Conservation (phyloP, 1,140 invertebrate genomes). For the Pomacea maculata region DNA sequence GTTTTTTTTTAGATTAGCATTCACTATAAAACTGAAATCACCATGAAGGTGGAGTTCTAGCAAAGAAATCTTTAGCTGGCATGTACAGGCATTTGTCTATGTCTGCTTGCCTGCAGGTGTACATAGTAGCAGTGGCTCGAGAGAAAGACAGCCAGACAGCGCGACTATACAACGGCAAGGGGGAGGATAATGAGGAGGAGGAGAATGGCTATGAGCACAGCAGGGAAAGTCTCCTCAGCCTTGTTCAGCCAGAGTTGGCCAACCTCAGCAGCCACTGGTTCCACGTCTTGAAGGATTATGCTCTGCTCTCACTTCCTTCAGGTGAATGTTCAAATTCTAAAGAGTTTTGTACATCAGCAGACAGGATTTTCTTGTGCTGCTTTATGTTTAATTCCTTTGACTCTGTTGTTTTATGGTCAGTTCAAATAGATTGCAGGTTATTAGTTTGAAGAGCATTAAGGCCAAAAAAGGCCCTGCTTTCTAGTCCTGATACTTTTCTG, state of each 20-base stretch:
- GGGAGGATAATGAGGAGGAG: slow-evolving; percentile 73
- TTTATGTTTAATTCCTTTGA: too few relatives aligned
- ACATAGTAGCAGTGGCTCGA: slow-evolving; percentile 89
- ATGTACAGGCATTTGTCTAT: too few relatives aligned
- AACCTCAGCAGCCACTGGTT: slow-evolving; percentile 94
- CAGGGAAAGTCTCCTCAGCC: slow-evolving; percentile 79
- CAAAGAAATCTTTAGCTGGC: not conserved
- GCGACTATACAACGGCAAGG: slow-evolving; percentile 17
- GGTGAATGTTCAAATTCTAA: slow-evolving; percentile 67
- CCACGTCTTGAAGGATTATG: slow-evolving; percentile 92
- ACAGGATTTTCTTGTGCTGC: too few relatives aligned
- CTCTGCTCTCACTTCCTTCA: slow-evolving; percentile 88
- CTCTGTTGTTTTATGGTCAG: too few relatives aligned
- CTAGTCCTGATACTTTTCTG: too few relatives aligned
- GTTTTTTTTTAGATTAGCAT: too few relatives aligned
- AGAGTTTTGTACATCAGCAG: not conserved
- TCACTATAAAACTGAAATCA: too few relatives aligned
- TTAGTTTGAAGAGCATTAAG: too few relatives aligned
- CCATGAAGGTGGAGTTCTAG: too few relatives aligned
- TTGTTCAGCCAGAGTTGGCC: slow-evolving; percentile 93
- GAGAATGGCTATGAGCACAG: slow-evolving; percentile 61
- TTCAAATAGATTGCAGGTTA: too few relatives aligned
- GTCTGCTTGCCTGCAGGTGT: slow-evolving; percentile 72
- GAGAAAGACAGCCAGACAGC: slow-evolving; percentile 71
- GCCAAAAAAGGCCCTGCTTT: too few relatives aligned